A percentile compares a stretch with the other conserved stretches of the same genome.
phyloP scores from a whole-genome alignment of 2,888 invertebrate genomes.

The Tethea ocularis region DNA sequence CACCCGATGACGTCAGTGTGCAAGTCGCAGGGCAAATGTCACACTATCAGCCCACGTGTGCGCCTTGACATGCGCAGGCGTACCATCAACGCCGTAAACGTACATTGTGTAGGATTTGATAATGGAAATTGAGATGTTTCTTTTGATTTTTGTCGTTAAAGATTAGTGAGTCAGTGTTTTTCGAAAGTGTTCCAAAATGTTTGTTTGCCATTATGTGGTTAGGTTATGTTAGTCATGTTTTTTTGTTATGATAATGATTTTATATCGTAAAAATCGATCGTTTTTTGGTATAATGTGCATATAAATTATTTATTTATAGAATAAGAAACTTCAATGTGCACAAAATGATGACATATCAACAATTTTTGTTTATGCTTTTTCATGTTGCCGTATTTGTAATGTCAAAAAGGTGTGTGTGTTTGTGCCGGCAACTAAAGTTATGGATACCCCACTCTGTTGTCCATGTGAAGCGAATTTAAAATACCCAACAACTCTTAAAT shows the following conservation, averaged over 20 bases:
- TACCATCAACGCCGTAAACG: slow-evolving; percentile 46
- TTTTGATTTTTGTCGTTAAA: slow-evolving; percentile 21
- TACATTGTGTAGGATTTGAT: slow-evolving; percentile 55
- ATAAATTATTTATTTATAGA: background rate
- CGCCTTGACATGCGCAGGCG: slow-evolving; percentile 43
- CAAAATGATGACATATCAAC: background rate
- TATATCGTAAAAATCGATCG: background rate
- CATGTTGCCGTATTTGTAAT: background rate
- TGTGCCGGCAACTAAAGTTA: background rate
- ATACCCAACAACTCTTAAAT: background rate
- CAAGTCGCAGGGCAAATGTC: slow-evolving; percentile 73
- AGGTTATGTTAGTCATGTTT: background rate
- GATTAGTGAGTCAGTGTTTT: slow-evolving; percentile 30
- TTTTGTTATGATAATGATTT: background rate
- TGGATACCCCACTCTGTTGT: background rate
- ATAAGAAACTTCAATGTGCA: background rate
- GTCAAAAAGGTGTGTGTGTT: background rate
- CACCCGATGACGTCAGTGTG: slow-evolving; percentile 63
- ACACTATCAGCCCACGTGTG: slow-evolving; percentile 69
- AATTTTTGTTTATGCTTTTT: background rate
- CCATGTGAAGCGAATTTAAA: background rate
- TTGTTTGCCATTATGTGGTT: too few species aligned
- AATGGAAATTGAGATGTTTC: slow-evolving; percentile 47
- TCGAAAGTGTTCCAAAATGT: slow-evolving; percentile 25
- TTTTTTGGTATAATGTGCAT: background rate